A percentile compares a stretch with the other conserved stretches of the same genome.
Evolutionary conservation across 2,113 vertebrate genomes (phyloP).

Genomic region (Sylvietta virens): DNA sequence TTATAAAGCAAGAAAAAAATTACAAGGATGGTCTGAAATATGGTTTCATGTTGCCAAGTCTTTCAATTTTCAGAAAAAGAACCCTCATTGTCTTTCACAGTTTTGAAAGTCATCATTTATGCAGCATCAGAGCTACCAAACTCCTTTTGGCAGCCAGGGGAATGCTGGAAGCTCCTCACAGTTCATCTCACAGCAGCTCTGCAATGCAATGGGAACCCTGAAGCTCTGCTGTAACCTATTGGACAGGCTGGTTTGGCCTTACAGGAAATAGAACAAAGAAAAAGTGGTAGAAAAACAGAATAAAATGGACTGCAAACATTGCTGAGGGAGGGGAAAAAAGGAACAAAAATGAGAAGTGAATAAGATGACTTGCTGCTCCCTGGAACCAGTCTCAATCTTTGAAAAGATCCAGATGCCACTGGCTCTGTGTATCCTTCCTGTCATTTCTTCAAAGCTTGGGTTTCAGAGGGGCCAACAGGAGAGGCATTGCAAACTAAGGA

Average conservation of each 20-base stretch:
- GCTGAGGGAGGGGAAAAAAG: too few relatives aligned
- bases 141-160: background rate
- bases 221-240: background rate
- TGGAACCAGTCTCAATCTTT: background rate
- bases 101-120: background rate
- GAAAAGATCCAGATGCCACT: background rate
- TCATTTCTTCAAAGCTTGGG: background rate
- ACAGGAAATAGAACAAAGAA: background rate
- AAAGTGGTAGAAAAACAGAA: background rate
- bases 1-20: background rate
- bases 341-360: background rate
- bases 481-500: background rate
- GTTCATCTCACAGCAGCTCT: background rate
- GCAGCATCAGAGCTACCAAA: background rate
- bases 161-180: background rate
- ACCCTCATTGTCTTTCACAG: background rate
- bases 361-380: background rate
- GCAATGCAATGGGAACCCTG: background rate
- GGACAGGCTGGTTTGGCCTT: background rate
- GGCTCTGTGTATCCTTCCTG: background rate
- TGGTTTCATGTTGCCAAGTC: background rate
- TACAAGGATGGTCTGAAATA: background rate
- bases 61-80: background rate
- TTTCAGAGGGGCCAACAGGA: background rate
- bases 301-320: background rate